A percentile compares a stretch with the other conserved stretches of the same genome.
Conservation (phyloP, 2,113 vertebrate species). For the Pleuronectes platessa region DNA sequence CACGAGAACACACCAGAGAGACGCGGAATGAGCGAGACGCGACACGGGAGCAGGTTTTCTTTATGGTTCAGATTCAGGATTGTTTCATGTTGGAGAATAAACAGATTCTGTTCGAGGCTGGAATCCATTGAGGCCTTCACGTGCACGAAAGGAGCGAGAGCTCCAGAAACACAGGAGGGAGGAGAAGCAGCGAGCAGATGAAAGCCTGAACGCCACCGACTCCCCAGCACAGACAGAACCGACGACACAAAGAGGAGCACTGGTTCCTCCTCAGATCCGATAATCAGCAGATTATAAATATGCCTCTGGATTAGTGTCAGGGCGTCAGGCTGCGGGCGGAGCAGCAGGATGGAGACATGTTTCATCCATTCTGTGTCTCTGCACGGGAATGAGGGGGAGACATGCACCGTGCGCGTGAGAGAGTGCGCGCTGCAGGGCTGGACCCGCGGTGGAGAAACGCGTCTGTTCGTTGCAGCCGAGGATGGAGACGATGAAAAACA, state of each 20-base stretch:
- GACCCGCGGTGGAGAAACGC: background rate
- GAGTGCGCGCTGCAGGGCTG: background rate
- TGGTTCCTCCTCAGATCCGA: slow-evolving; percentile 3
- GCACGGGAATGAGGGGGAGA: slow-evolving; percentile 2
- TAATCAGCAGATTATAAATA: slow-evolving; percentile 65
- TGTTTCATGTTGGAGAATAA: background rate
- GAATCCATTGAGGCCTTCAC: slow-evolving; percentile 32
- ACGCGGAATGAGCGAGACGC: background rate
- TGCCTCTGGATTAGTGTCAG: slow-evolving; percentile 56
- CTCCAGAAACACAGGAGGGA: slow-evolving; percentile 66
- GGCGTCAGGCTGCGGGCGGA: slow-evolving; percentile 38
- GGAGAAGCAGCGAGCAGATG: background rate
- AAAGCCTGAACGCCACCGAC: background rate
- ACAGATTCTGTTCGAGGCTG: background rate
- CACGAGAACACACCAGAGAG: background rate
- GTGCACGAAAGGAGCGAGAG: slow-evolving; percentile 56
- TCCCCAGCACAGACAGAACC: background rate
- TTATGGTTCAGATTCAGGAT: background rate
- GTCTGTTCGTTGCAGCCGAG: background rate
- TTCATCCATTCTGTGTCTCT: background rate
- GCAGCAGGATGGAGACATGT: slow-evolving; percentile 48
- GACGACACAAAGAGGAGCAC: slow-evolving; percentile 29
- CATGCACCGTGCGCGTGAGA: background rate
- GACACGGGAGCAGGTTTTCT: background rate
- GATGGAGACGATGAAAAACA: too few species aligned